Evolutionary conservation across 2,113 vertebrate genomes (phyloP), one percentile per base, ranked within the genome.

Genomic region (Delphinapterus leucas): DNA sequence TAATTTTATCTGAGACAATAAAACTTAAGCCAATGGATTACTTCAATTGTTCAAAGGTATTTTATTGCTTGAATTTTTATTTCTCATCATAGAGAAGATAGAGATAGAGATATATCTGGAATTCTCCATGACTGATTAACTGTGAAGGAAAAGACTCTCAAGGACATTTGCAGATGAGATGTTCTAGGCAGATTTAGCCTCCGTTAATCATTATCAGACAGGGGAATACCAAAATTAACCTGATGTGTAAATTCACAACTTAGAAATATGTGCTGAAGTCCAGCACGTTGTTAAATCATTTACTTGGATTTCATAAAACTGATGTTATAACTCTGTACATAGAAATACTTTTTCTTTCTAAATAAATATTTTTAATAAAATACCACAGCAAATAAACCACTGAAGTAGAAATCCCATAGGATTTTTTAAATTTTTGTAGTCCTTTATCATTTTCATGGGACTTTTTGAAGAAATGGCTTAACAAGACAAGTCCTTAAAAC

Each of bases 151-250:
- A 94, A 97, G 76, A 88, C 47, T 80, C 47, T 38, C 60, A 95
- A 96, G 63, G 87, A 81, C 92, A 90, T 33, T 92, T 95, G 65
- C 76, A 94, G 70, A 96, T 92, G 91, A 88, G 76, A 94, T 94
- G 53, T 81, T 98, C 77, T 94, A 81, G 80, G 89, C 53, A 93
- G 93, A 97, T 98, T 90, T 91, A 89, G 81, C 31, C 58, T 79
- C 71, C 21, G 81, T 98, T 97, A 94, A 98, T 98, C 92, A 97
- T 96, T 97, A 95, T 77, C 55, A 96, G 90, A 90, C 28, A 96
- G 73, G 79, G 88, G 90, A 97, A 98, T 94, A 95, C 95, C 95
- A 88, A 98, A 96, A 97, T 97, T 90, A 98, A 88, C 95, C 76
- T 92, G 67, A 88, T 76, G 83, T 94, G 61, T 76, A 97, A 95